Base-by-base conservation (phyloP, 1,140 invertebrate species). In the Drosophila sp. region DNA sequence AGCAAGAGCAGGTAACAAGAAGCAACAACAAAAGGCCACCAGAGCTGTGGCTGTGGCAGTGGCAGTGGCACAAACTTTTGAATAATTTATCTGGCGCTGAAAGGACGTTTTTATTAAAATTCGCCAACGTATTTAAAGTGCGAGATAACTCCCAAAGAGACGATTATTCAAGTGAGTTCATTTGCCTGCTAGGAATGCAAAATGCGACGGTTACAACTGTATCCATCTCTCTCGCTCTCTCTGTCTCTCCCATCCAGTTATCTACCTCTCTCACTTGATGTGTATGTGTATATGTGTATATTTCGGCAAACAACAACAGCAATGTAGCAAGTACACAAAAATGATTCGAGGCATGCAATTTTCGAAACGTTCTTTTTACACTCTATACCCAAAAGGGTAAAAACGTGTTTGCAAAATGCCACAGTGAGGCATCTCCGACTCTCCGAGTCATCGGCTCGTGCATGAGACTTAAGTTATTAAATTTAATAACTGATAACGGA, bases 101-200 rank as follows among this genome's bases (percentile, higher is more conserved):
- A 89, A 89, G 83, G 83, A 89, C 84, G 65, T 89, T 89, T 89
- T 89, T 84, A 89, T 89, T 89, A 89, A 89, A 89, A 89, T 89
- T 82, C 79, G 73, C 79, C 83, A 89, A 89, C 83, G 76, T 78
- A 78, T 89, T 89, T 89, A 89, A 89, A 89, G 80, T 83, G 84
- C 83, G 70, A 80, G 83, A 89, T 89, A 89, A 89, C 76, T 89
- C 84, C 83, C 83, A 77, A 79, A 80, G 83, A 77, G 83, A 73
- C 83, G 84, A 89, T 89, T 83, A 89, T 83, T 89, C 83, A 89
- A 89, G 57, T 83, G 83, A 89, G 79, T 89, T 89, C 83, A 89
- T 83, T 89, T 83, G 66, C 79, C 82, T 79, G 82, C 82, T 72
- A 76, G 45, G 82, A 87, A 81, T 81, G 71, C 63, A 62, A 79